Conservation (phyloP, 2,113 vertebrate species). For the Lipotes vexillifer region DNA sequence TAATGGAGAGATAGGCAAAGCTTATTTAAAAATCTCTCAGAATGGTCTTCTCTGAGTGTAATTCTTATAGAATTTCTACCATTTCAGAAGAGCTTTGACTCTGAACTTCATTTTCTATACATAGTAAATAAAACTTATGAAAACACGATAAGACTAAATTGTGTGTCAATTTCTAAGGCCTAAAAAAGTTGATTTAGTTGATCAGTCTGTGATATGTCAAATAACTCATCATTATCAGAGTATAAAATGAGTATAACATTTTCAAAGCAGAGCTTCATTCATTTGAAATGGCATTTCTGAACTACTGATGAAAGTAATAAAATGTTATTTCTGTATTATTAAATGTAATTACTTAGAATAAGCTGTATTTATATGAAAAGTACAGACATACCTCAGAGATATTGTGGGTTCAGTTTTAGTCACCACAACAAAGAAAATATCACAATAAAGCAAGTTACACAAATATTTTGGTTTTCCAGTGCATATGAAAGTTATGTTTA, state of each 20-base stretch:
- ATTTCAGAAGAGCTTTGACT: neutral
- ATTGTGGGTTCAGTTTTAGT: neutral
- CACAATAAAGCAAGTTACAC: neutral
- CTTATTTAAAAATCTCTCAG: neutral
- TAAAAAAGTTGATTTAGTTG: neutral
- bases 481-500: neutral
- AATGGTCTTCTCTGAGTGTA: neutral
- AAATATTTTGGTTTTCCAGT: neutral
- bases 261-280: neutral
- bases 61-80: neutral
- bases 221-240: neutral
- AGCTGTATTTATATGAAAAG: neutral
- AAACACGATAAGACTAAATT: neutral
- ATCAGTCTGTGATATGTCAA: neutral
- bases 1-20: neutral
- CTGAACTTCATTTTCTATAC: neutral
- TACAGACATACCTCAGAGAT: neutral
- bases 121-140: constrained; percentile 13
- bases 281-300: constrained; percentile 3
- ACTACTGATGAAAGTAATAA: neutral
- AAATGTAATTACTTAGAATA: constrained; percentile 27
- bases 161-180: neutral
- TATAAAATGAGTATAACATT: constrained; percentile 7
- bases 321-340: constrained; percentile 19
- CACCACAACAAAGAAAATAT: neutral